These are phyloP conservation scores for Apostichopus californicus DNA, from an alignment of 35 echinoderm and acorn worm genomes.

Conservation along the genomic window DNA sequence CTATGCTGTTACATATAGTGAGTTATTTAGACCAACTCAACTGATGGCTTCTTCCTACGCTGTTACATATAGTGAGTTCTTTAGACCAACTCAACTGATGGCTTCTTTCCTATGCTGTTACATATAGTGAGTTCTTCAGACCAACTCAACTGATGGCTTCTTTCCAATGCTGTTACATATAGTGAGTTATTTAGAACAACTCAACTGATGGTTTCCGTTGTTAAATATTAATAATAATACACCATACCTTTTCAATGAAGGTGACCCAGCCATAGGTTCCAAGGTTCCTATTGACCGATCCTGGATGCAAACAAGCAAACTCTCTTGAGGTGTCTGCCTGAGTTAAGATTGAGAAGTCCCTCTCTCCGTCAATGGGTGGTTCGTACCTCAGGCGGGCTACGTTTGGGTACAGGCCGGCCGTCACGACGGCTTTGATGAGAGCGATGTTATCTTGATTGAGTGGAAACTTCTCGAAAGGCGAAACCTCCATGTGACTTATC, in stretches of 20 bases:
- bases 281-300: conserved; percentile 79
- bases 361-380: conserved; percentile 54
- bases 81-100: too few relatives aligned
- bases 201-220: too few relatives aligned
- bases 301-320: conserved; percentile 71
- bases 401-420: conserved; percentile 92
- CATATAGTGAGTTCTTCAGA: too few relatives aligned
- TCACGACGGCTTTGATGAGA: conserved; percentile 81
- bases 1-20: too few relatives aligned
- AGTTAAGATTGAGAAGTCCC: conserved; percentile 57
- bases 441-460: conserved; percentile 69
- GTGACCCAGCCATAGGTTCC: conserved; percentile 79
- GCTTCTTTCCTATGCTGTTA: too few relatives aligned
- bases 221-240: too few relatives aligned
- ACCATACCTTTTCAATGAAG: conserved; percentile 78
- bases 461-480: conserved; percentile 66
- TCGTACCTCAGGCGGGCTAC: conserved; percentile 73
- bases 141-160: too few relatives aligned
- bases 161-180: too few relatives aligned
- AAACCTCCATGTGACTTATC: conserved; percentile 72
- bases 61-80: too few relatives aligned
- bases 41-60: too few relatives aligned
- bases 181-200: background rate
- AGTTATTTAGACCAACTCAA: too few relatives aligned
- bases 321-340: conserved; percentile 78